These are phyloP conservation scores for Meteorus sp. DNA, from an alignment of 1,140 invertebrate genomes.

Conservation along the genomic window DNA sequence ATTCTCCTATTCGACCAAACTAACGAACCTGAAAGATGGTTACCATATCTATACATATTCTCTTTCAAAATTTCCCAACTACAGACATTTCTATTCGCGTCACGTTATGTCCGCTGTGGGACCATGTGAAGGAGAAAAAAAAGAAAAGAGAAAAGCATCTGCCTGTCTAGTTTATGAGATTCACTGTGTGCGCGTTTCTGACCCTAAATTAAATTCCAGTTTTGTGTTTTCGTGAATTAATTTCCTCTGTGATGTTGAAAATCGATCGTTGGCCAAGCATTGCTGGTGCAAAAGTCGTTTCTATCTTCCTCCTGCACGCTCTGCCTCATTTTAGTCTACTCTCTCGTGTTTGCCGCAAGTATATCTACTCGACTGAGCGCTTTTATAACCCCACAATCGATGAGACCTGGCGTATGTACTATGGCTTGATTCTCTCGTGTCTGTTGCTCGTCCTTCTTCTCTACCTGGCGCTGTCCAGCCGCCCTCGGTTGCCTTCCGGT, in stretches of 20 bases:
- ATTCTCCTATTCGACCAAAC: no score
- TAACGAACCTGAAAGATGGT: no score
- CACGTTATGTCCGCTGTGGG: constrained; percentile 5
- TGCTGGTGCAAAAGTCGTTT: not conserved
- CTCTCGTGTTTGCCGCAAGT: not conserved
- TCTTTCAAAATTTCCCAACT: not conserved
- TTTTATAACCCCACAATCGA: constrained; percentile 25
- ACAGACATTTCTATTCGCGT: constrained; percentile 7
- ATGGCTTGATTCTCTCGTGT: constrained; percentile 31
- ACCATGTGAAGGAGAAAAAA: no score
- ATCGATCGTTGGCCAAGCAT: not conserved
- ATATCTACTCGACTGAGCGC: constrained; percentile 19
- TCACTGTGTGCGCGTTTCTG: not conserved
- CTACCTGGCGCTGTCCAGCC: constrained; percentile 15
- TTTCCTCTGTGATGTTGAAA: not conserved
- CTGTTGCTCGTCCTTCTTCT: constrained; percentile 30
- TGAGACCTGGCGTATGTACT: constrained; percentile 15
- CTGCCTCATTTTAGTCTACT: not conserved
- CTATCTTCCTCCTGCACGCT: not conserved
- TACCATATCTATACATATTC: not conserved
- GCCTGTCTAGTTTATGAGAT: constrained; percentile 5
- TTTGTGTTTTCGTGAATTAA: constrained; percentile 8
- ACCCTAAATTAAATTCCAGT: constrained; percentile 17
- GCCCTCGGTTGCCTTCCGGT: constrained; percentile 21
- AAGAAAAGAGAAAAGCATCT: constrained; percentile 1